Base-by-base conservation (phyloP, 2,888 invertebrate genomes). In the Stenoptilia bipunctidactyla region DNA sequence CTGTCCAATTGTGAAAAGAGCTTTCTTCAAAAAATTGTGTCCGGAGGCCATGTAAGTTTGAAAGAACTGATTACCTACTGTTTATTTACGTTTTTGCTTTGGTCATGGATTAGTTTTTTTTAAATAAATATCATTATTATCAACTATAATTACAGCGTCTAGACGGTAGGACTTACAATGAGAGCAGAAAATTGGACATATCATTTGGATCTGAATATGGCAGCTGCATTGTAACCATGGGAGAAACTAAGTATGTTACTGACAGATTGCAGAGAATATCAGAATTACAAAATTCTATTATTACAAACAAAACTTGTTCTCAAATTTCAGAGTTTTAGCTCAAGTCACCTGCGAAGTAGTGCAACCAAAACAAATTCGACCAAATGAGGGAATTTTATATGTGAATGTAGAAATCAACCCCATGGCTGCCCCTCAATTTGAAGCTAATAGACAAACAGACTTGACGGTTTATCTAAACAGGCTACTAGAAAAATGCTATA, bases 261-360 rank as follows among this genome's bases (percentile, higher is more conserved):
- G 10, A 38, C 33, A 15, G 6, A 25, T 25, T 15, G 2, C 10
- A 1, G 2, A 14, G 13, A n/a, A 8, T 30, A 13, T 15, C n/a
- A 8, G 8, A 36, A 34, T 14, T 5, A 34, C 34, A 4, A 9
- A 13, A 34, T 13, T 4, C 9, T 13, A 34, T 13, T 12, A 13
- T 13, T 34, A 13, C 9, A 34, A 34, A 30, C n/a, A n/a, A 13
- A 13, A 13, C 4, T 4, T 8, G 2, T 30, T 13, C 8, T 34
- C 13, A 4, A 14, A 34, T 72, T 79, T 27, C 64, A 94, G 94
- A 66, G 93, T 93, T 13, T 66, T 96, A 50, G 92, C 94, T 0
- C 94, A 96, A 77, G 93, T 95, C 2, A 92, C 93, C 3, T 94
- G 95, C 74, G 94, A 96, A 73, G 88, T 98, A 25, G 90, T 90